These are phyloP conservation scores for Gryllus longicercus DNA, from an alignment of 2,888 invertebrate genomes.

Conservation along the genomic window DNA sequence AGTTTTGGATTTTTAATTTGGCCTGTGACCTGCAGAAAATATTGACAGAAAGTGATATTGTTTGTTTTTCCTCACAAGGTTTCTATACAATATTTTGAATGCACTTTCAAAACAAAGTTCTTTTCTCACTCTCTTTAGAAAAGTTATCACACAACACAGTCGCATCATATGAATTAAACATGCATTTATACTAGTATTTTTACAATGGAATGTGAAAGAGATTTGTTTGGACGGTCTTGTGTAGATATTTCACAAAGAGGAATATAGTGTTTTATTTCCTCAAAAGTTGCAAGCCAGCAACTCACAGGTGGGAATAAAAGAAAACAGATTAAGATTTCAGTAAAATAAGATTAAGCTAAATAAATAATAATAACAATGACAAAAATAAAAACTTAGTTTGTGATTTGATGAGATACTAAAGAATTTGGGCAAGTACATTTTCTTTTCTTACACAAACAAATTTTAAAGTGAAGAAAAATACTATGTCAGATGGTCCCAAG, in stretches of 20 bases:
- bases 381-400: background rate
- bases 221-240: constrained; percentile 29
- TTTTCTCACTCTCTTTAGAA: constrained; percentile 11
- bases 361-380: background rate
- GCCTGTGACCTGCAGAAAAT: background rate
- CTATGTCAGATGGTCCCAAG: background rate
- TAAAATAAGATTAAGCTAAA: background rate
- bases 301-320: background rate
- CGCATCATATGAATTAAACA: constrained; percentile 18
- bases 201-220: constrained; percentile 28
- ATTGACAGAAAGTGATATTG: background rate
- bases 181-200: background rate
- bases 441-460: too few relatives aligned
- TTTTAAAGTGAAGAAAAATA: too few relatives aligned
- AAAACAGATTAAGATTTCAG: constrained; percentile 4
- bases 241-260: constrained; percentile 24
- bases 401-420: too few relatives aligned
- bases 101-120: background rate
- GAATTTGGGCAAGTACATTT: too few relatives aligned
- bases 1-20: background rate
- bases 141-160: constrained; percentile 22
- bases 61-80: background rate
- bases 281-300: background rate
- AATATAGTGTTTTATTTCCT: background rate
- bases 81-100: constrained; percentile 26